Evolutionary conservation across 2,797 vertebrate genomes (phyloP), one percentile per base, ranked within the genome.

Genomic region (Pogoniulus pusillus): DNA sequence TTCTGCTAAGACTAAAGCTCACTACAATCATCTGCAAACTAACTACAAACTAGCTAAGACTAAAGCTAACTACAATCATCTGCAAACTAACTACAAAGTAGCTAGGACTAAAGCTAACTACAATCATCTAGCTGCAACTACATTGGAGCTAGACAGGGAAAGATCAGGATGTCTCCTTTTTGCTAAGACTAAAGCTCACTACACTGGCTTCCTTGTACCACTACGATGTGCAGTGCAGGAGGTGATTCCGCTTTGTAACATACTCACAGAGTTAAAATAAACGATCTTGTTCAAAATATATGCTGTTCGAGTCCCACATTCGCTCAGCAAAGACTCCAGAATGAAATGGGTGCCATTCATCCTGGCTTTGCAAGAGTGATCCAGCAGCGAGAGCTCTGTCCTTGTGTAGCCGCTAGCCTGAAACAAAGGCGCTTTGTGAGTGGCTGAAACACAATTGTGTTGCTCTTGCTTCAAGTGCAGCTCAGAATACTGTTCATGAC

Each of bases 191-290:
- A 45, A 79, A 69, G 35, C 63, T 55, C 86, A 74, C 27, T 29
- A 63, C 47, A 93, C 8, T 3, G 10, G 29, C 45, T 65, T 79
- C 64, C 71, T 89, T 54, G 43, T 81, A 45, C 23, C 37, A 14
- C 69, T 60, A 7, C 1, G 1, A 41, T 3, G 30, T 34, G 65
- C 64, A 32, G 51, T 5, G 19, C 45, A 80, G 81, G 73, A 64
- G 71, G 73, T 7, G 15, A n/a, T n/a, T 84, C 34, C 58, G 63
- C 84, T 66, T 66, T 57, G 75, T 73, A 54, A 83, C 85, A 82
- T 95, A 98, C 99, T 98, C 95, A 99, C 99, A 16, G 98, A 98
- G 94, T 99, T 99, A 93, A 98, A 97, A 97, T 99, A 98, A 72
- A 99, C 94, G 76, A 98, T 96, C 64, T 96, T 94, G 80, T 96